A percentile compares a stretch with the other conserved stretches of the same genome.
These are phyloP conservation scores for Melanotaenia duboulayi DNA, from an alignment of 2,113 vertebrate species.

Conservation along the genomic window DNA sequence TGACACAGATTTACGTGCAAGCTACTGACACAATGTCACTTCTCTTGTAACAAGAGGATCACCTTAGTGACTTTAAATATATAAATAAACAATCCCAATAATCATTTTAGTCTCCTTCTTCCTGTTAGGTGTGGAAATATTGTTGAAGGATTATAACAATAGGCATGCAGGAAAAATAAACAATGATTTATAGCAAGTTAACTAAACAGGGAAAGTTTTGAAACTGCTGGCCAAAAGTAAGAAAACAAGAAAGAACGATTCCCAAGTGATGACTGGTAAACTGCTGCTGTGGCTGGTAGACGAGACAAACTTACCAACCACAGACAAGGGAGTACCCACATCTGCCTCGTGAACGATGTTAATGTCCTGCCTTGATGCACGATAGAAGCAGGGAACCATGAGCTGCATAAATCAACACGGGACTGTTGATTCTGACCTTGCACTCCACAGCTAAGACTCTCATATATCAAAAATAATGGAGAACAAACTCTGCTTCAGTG, in stretches of 20 bases:
- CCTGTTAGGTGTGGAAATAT: background rate
- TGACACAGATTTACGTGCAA: constrained; percentile 37
- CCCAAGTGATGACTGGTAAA: constrained; percentile 8
- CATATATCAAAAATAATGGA: constrained; percentile 75
- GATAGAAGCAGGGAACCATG: constrained; percentile 54
- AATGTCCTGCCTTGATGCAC: constrained; percentile 66
- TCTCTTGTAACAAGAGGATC: constrained; percentile 7
- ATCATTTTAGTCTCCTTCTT: constrained; percentile 3
- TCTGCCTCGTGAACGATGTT: constrained; percentile 44
- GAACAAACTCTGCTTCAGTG: constrained; percentile 74
- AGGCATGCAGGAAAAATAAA: background rate
- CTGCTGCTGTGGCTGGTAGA: constrained; percentile 22
- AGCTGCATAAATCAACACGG: constrained; percentile 70
- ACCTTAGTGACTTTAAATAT: background rate
- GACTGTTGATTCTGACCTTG: constrained; percentile 73
- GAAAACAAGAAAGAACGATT: background rate
- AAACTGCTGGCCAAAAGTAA: background rate
- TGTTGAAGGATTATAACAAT: background rate
- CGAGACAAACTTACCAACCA: constrained; percentile 40
- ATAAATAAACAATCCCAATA: background rate
- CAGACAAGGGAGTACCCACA: constrained; percentile 27
- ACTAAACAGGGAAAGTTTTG: background rate
- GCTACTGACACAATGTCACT: constrained; percentile 23
- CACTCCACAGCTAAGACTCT: constrained; percentile 55
- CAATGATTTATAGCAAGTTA: constrained; percentile 2